Evolutionary conservation across 2,888 invertebrate genomes (phyloP).

Genomic region (Apeira syringaria): DNA sequence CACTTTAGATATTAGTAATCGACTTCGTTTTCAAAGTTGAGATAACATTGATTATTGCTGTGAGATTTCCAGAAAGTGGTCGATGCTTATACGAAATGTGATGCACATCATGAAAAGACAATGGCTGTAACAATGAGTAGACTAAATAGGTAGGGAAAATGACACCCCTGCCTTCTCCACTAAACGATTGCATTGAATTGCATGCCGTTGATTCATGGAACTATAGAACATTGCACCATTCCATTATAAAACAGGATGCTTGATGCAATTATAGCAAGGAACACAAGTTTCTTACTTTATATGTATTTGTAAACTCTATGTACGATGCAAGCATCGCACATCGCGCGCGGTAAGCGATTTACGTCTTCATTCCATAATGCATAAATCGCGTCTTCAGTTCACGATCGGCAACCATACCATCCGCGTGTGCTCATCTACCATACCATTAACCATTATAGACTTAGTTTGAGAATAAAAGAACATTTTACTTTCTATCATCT

Average conservation of each 20-base stretch:
- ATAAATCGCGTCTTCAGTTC: too few relatives aligned
- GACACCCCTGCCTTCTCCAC: conserved; percentile 52
- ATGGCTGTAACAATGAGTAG: conserved; percentile 59
- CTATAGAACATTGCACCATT: conserved; percentile 27
- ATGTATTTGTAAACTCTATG: too few relatives aligned
- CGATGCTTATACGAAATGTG: conserved; percentile 49
- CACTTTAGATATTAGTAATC: too few relatives aligned
- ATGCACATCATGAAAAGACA: conserved; percentile 53
- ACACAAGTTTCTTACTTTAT: too few relatives aligned
- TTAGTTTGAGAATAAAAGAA: too few relatives aligned
- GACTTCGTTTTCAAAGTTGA: conserved; percentile 4
- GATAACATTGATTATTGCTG: conserved; percentile 14
- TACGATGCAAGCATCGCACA: too few relatives aligned
- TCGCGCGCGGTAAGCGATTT: too few relatives aligned
- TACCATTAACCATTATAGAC: too few relatives aligned
- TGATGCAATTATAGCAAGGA: conserved; percentile 35
- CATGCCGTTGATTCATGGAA: conserved; percentile 50
- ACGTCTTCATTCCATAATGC: too few relatives aligned
- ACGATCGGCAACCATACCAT: too few relatives aligned
- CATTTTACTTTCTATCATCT: too few relatives aligned
- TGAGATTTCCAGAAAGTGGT: conserved; percentile 23
- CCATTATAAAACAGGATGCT: conserved; percentile 35
- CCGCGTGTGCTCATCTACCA: too few relatives aligned
- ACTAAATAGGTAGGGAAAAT: conserved; percentile 51
- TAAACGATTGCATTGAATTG: conserved; percentile 34